phyloP scores from a whole-genome alignment of 2,113 vertebrate species.

The Microtus richardsoni region DNA sequence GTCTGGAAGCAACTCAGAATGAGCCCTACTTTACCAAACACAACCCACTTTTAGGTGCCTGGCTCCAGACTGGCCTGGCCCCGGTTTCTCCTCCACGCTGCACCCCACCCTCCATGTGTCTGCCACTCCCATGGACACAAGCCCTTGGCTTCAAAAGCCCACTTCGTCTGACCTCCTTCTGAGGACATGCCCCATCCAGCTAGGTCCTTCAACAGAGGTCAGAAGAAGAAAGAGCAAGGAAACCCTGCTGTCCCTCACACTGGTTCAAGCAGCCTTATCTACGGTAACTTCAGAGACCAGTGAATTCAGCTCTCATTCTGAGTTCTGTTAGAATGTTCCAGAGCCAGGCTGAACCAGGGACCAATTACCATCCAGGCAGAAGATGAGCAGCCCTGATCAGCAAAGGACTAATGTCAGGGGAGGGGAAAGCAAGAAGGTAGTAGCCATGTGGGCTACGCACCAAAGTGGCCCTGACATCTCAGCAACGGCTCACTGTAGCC shows the following conservation, averaged over 20 bases:
- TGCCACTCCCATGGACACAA: neutral
- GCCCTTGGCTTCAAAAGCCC: neutral
- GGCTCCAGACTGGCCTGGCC: neutral
- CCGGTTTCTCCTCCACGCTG: neutral
- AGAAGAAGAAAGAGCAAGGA: neutral
- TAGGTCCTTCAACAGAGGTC: neutral
- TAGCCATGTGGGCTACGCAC: neutral
- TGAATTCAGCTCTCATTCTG: neutral
- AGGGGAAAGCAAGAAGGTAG: neutral
- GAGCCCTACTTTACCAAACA: neutral
- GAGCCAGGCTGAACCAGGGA: neutral
- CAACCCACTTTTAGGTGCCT: neutral
- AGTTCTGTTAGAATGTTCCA: conserved; percentile 9
- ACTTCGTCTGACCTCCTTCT: neutral
- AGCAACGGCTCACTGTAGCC: neutral
- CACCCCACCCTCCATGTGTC: neutral
- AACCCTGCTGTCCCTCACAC: neutral
- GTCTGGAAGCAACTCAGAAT: neutral
- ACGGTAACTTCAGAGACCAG: neutral
- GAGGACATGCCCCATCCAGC: neutral
- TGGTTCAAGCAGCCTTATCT: neutral
- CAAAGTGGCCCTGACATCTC: neutral
- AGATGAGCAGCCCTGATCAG: neutral
- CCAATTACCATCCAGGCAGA: neutral
- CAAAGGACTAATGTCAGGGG: neutral